Base-by-base conservation (phyloP, 1,140 invertebrate species). In the Pinna nobilis region DNA sequence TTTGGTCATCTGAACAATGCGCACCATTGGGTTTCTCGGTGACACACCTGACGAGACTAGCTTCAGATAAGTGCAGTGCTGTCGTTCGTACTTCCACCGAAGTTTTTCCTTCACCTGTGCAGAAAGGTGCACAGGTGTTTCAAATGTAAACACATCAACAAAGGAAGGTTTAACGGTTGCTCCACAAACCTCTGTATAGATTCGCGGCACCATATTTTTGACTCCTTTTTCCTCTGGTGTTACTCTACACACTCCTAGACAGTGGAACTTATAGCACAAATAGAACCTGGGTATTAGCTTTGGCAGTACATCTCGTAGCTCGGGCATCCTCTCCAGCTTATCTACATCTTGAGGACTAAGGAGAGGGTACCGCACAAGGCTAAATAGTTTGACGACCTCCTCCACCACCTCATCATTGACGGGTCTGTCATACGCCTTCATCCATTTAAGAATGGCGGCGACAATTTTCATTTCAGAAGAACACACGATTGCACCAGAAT, bases 121-220 rank as follows among this genome's bases (percentile, higher is more conserved):
- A 25, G 47, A 67, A 47, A 67, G 51, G 65, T 53, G 49, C 18
- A 50, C 33, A 7, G 65, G 65, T n/a, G 65, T 67, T n/a, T 53
- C 33, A 25, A 67, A 51, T 35, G 11, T 35, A n/a, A 53, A 50
- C 18, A 37, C 20, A n/a, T 33, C n/a, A 23, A 50, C 51, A 1
- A 9, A 23, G 9, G 49, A 35, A 13, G 47, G 33, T 15, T 39
- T 39, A 25, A 63, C 51, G 28, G 49, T 51, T 30, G 65, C 33
- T 15, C 47, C 44, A 33, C 49, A 51, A 20, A 32, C 32, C 30
- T 53, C 49, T 2, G 47, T 53, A 33, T 67, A 67, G 13, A 67
- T 67, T 23, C 65, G 7, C 5, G 65, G 65, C 20, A 55, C 50
- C 13, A 37, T 53, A 67, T 53, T 51, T 15, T 37, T 67, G 47